Evolutionary conservation across 2,888 invertebrate species (phyloP), one percentile per base, ranked within the genome.

Genomic region (Teleiodes luculella): DNA sequence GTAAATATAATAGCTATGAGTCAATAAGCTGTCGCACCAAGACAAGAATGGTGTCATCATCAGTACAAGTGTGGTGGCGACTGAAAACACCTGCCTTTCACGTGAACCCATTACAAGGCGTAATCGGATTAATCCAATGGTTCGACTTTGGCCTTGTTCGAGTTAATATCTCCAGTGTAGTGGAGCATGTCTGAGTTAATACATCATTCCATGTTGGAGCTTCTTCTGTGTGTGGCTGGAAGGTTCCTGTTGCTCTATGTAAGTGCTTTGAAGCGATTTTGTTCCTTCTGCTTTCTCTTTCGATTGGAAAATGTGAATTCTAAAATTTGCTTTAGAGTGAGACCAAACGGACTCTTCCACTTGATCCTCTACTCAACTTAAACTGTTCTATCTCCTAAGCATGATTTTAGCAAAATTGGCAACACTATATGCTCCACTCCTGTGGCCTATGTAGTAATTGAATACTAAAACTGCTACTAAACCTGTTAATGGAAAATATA

Each of bases 21-120:
- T 28, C 16, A 47, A 47, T 47, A 43, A 43, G 13, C 28, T 43
- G 28, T 13, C 20, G 59, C 62, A 56, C 58, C 68, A 78, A 76
- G 78, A 58, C 56, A 62, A 65, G 66, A 65, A 70, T 67, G 68
- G 63, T 72, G 66, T 63, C 65, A 68, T 70, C 63, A 71, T 60
- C 63, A 67, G 67, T 79, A 72, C 80, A 79, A 78, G 83, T 83
- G 74, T 53, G 52, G 57, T 63, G 62, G 60, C 76, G 76, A 74
- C 72, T 47, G 47, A 18, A 33, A 47, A 47, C 33, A 47, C 31
- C 31, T 31, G 47, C 31, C 31, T 47, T 46, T 16, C 78, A 76
- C 74, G 18, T 20, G 24, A 41, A 41, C 10, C 37, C 37, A 37
- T 37, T 7, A 18, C 37, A n/a, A 13, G 37, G 20, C 18, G 11